Base-by-base conservation (phyloP, 30 jellyfish, hydroid and myxozoan species). In the Hydractinia echinata region DNA sequence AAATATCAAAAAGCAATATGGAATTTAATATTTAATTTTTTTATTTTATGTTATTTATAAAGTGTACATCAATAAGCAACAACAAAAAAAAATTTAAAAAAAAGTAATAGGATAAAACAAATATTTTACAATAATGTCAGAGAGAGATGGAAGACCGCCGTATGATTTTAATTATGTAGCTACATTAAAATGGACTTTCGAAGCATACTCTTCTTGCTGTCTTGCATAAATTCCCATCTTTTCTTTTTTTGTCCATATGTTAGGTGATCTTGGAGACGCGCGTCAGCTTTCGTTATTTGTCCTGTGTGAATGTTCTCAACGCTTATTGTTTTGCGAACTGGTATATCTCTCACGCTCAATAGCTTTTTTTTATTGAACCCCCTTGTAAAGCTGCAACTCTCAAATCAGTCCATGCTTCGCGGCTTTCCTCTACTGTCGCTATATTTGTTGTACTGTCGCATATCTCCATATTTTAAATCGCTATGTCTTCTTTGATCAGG, bases 211-310 rank as follows among this genome's bases (percentile, higher is more conserved):
- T 7, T 64, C 74, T 64, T 64, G 74, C 6, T 64, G 51, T 7
- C 39, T 64, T 64, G 74, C 74, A 44, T 51, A 64, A n/a, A 64
- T 64, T n/a, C 74, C 74, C 74, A n/a, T 64, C 39, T 44, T 44
- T 64, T 64, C 39, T 13, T 64, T 7, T 64, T 64, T 64, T 64
- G 74, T n/a, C 16, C 51, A n/a, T 7, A n/a, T 44, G 39, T 4
- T 7, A 51, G 19, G 74, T 30, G 44, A 30, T 4, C 4, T 64
- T 64, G 74, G 74, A n/a, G n/a, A 51, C 39, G 74, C 51, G 74
- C 10, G 74, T 64, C 16, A 64, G 39, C 9, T n/a, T n/a, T 51
- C 39, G 74, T 64, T 51, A 64, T 6, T 13, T 13, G 19, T 64
- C 74, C 74, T n/a, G 74, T 64, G 16, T 64, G 74, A 13, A 64